Evolutionary conservation across 2,888 invertebrate species (phyloP), one percentile per base, ranked within the genome.

Genomic region (Volucella bombylans): DNA sequence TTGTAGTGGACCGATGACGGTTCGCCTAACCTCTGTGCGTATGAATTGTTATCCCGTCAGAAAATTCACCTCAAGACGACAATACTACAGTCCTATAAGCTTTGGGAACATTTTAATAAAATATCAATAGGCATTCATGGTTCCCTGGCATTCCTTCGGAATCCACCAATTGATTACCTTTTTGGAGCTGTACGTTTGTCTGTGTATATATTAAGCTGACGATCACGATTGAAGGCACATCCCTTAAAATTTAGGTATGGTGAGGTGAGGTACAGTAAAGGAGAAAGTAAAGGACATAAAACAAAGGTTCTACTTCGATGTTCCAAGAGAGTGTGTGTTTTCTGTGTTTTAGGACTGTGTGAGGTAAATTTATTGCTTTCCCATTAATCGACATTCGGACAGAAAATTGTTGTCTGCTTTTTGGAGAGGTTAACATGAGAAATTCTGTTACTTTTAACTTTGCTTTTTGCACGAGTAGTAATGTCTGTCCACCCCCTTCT

Each of bases 331-430:
- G 23, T 39, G 73, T 64, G 14, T 55, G 38, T 45, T 8, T 59
- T 43, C 45, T 15, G 4, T 50, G 18, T 64, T 23, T 61, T 12
- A 38, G 64, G 54, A 18, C 77, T 71, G 65, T 52, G 14, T 14
- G 52, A 18, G 55, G 4, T 62, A 57, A 72, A 82, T 79, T 79
- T 82, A 82, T 82, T 79, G 79, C 82, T 55, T 55, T n/a, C 55
- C 72, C 68, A 78, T 82, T 82, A 78, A 82, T 78, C 79, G 79
- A 78, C 78, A 82, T 67, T 76, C 39, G 68, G 79, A 73, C 73
- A 64, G 71, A 72, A 59, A 72, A 72, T 65, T 82, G 31, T 61
- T 82, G 77, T 81, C 77, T 69, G 61, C 65, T 64, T 52, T 39
- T 31, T 31, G 31, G 31, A 6, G 52, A 57, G 65, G 50, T 62